Evolutionary conservation across 2,113 vertebrate genomes (phyloP), one percentile per base, ranked within the genome.

Genomic region (Hippoglossus stenolepis): DNA sequence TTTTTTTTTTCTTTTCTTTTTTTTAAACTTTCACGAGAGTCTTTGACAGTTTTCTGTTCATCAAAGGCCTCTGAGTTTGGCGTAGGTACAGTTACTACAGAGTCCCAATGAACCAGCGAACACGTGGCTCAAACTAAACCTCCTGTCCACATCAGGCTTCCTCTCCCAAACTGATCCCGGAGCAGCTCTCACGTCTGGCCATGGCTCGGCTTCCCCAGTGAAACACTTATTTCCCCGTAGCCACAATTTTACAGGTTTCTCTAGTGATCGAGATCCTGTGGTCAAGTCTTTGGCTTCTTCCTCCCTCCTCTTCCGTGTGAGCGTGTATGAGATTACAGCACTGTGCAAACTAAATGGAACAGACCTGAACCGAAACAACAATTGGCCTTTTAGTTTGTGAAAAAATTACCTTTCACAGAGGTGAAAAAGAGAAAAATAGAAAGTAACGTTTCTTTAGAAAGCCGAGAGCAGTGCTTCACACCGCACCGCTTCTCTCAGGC

Each of bases 51-150:
- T 80, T 75, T 2, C 66, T 88, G 89, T 88, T 91, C 87, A 90
- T 90, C 92, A 89, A 95, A 95, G 93, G 94, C 94, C 92, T 94
- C 93, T 91, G 93, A 87, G 89, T 91, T 87, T 84, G 89, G 85
- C 91, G 82, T 77, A 90, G 85, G 73, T 83, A 68, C 81, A 91
- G 89, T 89, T 87, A 3, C 80, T 83, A 65, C 63, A 70, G 71
- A 83, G 86, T 88, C 87, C 91, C 58, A 26, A 62, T 47, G 85
- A 86, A 83, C 75, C 65, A 57, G 51, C 18, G 11, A 78, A 87
- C 80, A 89, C 80, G 79, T 82, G 73, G 65, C 77, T 72, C 68
- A 58, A 47, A 85, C 70, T 70, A 26, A 63, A 66, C 59, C 53
- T 68, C 84, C 85, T 77, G 82, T 92, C 85, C 74, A 14, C 35